Base-by-base conservation (phyloP, 2,888 invertebrate species). In the Caenorhabditis macrosperma region DNA sequence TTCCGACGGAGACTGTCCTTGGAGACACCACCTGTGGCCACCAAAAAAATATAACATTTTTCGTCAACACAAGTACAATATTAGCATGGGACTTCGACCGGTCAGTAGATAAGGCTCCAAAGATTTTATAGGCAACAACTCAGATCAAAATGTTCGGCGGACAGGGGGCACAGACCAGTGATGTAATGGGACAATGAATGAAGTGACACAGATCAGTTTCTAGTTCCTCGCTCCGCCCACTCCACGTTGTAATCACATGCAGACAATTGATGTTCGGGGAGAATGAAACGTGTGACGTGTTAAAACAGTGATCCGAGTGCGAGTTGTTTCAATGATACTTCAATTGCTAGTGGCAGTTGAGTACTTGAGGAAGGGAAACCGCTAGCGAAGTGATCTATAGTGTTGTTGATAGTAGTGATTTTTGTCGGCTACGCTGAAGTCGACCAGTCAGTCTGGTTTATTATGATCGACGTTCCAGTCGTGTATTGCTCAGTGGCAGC, bases 221-320 rank as follows among this genome's bases (percentile, higher is more conserved):
- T 50, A 7, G 28, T 9, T 38, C 64, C 64, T 38, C 74, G 64
- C 20, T 64, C 74, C 57, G 2, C 12, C 30, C 22, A 46, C 15
- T 57, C 50, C 55, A 55, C 57, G 74, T 57, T 64, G 64, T 66
- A 64, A 74, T 74, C 74, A 74, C 74, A 63, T 74, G 74, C 50
- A 74, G 64, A 59, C 64, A 44, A n/a, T n/a, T 4, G 60, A 30
- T 60, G 55, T 44, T 63, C 38, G 38, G 22, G 22, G 57, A 66
- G 64, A 74, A 48, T 59, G 59, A 50, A 59, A 20, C 26, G n/a
- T 59, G 64, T 74, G 74, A 74, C 64, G 74, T 50, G 33, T 48
- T 33, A 41, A 74, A 48, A 57, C 74, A 59, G 24, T 64, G 74
- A 64, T 50, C 59, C 63, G 28, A 52, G 30, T 9, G 20, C 10